phyloP scores from a whole-genome alignment of 2,888 invertebrate genomes.

The Tricholauxania praeusta region DNA sequence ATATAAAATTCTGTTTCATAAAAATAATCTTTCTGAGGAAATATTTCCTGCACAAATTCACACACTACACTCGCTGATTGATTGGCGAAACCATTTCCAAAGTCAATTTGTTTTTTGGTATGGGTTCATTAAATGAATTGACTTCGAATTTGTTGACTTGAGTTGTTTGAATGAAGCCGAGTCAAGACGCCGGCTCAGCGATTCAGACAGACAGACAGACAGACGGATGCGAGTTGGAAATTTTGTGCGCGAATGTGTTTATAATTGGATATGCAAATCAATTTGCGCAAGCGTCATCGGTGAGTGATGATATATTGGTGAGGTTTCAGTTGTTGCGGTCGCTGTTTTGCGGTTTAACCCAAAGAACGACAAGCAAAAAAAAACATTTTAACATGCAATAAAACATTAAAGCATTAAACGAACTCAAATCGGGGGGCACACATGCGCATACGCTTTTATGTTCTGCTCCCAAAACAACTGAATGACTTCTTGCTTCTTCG shows the following conservation, averaged over 20 bases:
- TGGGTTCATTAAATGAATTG: constrained; percentile 33
- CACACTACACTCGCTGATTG: too few species aligned
- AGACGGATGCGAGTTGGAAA: neutral
- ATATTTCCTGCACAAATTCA: too few species aligned
- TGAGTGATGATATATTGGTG: constrained; percentile 25
- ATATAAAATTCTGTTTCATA: too few species aligned
- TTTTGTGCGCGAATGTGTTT: constrained; percentile 53
- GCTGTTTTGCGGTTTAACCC: neutral
- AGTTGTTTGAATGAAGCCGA: neutral
- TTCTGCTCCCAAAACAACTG: neutral
- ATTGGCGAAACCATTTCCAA: too few species aligned
- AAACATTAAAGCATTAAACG: neutral
- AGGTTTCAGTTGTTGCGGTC: constrained; percentile 1
- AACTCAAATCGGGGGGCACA: neutral
- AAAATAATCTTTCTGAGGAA: too few species aligned
- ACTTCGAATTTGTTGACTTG: constrained; percentile 7
- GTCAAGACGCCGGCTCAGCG: neutral
- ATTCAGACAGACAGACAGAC: neutral
- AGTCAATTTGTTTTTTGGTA: too few species aligned
- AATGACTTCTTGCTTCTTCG: too few species aligned
- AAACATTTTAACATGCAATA: too few species aligned
- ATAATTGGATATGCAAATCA: constrained; percentile 64
- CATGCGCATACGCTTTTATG: neutral
- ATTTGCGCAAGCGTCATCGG: constrained; percentile 48
- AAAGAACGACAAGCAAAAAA: too few species aligned